Evolutionary conservation across 2,797 vertebrate species (phyloP), one percentile per base, ranked within the genome.

Genomic region (Pterois miles): DNA sequence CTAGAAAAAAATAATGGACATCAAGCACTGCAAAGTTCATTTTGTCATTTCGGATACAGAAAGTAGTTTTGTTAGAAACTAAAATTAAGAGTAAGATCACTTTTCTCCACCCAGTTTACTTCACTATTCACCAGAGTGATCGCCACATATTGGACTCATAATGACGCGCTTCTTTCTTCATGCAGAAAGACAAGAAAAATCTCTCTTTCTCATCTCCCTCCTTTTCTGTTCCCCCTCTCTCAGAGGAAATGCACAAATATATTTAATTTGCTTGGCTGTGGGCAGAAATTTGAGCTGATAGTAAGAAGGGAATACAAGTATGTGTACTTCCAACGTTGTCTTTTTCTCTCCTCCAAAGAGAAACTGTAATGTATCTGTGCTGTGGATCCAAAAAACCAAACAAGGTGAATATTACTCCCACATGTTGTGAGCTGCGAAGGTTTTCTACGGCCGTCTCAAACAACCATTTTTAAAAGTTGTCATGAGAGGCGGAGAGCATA

Each of bases 391-490:
- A 74, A 29, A 78, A 69, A 57, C 52, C 3, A 80, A 88, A 86
- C 38, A 74, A 71, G 79, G 85, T 54, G 64, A 68, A 83, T 91
- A 91, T 89, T 78, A 74, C 22, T 89, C 65, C 87, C 88, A 91
- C 84, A 90, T 92, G 90, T 78, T 87, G 43, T 2, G 68, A 31
- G 50, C 71, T 33, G 66, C 8, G 9, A 65, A 70, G 25, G 31
- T 74, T 86, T 86, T 88, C 70, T 81, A 69, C 9, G 31, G 60
- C 48, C 23, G 60, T 72, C 77, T 84, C 79, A 62, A 65, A 78
- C 60, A 69, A 80, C 75, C 66, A 57, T 78, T 56, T 90, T 83
- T 73, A 23, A 83, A 81, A 84, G 70, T 53, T 56, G 77, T 40
- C 78, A 71, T 33, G 52, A 60, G 52, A 64, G 16, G 29, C 36